Base-by-base conservation (phyloP, 2,888 invertebrate species). In the Ceriagrion tenellum region DNA sequence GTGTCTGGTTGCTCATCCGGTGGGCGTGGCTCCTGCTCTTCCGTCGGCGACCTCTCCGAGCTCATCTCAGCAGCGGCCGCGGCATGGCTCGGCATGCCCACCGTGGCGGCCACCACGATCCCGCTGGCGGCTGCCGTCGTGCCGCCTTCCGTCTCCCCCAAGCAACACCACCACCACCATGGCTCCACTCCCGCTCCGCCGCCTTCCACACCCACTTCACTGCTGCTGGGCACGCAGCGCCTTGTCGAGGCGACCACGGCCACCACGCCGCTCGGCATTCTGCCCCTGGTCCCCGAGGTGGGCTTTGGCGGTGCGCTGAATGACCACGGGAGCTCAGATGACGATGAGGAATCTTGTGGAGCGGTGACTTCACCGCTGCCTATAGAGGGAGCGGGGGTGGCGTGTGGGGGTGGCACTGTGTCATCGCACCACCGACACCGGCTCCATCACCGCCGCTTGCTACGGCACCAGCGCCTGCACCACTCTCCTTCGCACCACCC, bases 1-100 rank as follows among this genome's bases (percentile, higher is more conserved):
- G 93, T 93, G 63, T 93, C 93, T n/a, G 93, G 93, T n/a, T 93
- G 93, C 23, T 93, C 93, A n/a, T 93, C 93, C 23, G 93, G 93
- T n/a, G 93, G 93, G 1, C 63, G 93, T 13, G 93, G 93, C 63
- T 93, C 93, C 47, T 93, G 93, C n/a, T 93, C 93, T n/a, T 93
- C 93, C n/a, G 93, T 93, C n/a, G 93, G 93, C 63, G 93, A 93
- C 47, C 47, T 93, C 26, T 93, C 93, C 23, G 93, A 93, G 47
- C 69, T 93, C n/a, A 93, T 93, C 40, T 93, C 93, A 23, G 93
- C 93, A 26, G 93, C 93, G 23, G 93, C 93, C n/a, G 93, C 93
- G 47, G 93, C 93, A n/a, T 93, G 93, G 93, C 69, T 93, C 40
- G 93, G 93, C 47, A 93, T 93, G 93, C 93, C 93, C 23, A 93